Percentiles rank a stretch among this genome's conserved stretches.
Evolutionary conservation across 2,797 vertebrate species (phyloP).

Genomic region (Malacoraja senta): DNA sequence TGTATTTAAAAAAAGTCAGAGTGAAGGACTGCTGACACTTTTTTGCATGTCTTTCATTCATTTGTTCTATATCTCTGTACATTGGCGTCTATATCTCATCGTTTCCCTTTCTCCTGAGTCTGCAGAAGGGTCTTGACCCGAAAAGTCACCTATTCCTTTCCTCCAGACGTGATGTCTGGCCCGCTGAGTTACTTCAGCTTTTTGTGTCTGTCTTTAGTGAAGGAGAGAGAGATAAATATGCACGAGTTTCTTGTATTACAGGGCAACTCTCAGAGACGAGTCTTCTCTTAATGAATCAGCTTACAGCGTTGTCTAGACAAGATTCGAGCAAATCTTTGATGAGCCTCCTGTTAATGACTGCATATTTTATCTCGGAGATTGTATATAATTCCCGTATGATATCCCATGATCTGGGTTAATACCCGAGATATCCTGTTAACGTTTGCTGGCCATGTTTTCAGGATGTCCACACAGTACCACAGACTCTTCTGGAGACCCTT

Average conservation of each 20-base stretch:
- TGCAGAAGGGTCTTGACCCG: too few relatives aligned
- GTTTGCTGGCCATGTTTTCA: background rate
- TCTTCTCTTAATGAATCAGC: background rate
- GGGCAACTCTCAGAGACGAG: background rate
- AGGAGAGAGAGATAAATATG: background rate
- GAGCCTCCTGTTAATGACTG: background rate
- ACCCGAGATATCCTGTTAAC: background rate
- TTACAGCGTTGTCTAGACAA: background rate
- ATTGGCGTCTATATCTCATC: too few relatives aligned
- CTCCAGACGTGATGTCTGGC: too few relatives aligned
- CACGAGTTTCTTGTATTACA: background rate
- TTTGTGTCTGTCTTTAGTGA: too few relatives aligned
- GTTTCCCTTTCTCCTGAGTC: too few relatives aligned
- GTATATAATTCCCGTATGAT: background rate
- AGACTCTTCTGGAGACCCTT: background rate
- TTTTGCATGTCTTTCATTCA: too few relatives aligned
- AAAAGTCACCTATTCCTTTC: too few relatives aligned
- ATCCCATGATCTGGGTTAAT: background rate
- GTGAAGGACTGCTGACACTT: too few relatives aligned
- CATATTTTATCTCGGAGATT: background rate
- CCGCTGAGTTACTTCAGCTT: too few relatives aligned
- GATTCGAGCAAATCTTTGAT: background rate
- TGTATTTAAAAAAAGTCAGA: too few relatives aligned
- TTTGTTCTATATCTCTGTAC: too few relatives aligned
- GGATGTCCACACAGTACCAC: background rate